Base-by-base conservation (phyloP, 2,888 invertebrate species). In the Calameuta filiformis region DNA sequence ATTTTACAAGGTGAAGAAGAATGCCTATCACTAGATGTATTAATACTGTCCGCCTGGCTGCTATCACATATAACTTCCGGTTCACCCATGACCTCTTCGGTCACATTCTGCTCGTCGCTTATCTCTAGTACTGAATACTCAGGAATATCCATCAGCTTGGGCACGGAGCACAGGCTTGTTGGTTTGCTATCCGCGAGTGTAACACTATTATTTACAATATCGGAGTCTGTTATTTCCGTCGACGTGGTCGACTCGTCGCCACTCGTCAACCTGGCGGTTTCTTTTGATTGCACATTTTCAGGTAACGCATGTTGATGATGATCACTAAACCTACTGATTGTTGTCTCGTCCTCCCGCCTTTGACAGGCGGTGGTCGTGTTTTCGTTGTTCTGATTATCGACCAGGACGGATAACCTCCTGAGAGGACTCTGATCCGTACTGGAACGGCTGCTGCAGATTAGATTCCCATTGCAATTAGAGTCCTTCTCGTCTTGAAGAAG, bases 41-140 rank as follows among this genome's bases (percentile, higher is more conserved):
- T 89, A 89, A 89, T 89, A 89, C 89, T 89, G 89, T 88, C 86
- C 80, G 86, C 86, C 86, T 84, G 85, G 83, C 80, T 84, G 86
- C 84, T 87, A 89, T 89, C 88, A 89, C 88, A 88, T 76, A 15
- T 40, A 40, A 40, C 40, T 40, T 15, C 40, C 40, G 40, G 40
- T 40, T 40, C 40, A 40, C 40, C 15, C 1, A 15, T 15, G 40
- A 40, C 40, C 40, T 85, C 83, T 77, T 80, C 83, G 76, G 68
- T 76, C 77, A 79, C 79, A 33, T 77, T 15, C 40, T 40, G 40
- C 40, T 40, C 77, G 56, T 78, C 77, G 78, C 80, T 83, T 83
- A 84, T 82, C 78, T 84, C 84, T 81, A 86, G 82, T 82, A 85
- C 81, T 80, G 85, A 86, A 81, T 85, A 85, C 84, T 85, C 87